These are phyloP conservation scores for Noctua pronuba DNA, from an alignment of 2,888 invertebrate species.

Conservation along the genomic window DNA sequence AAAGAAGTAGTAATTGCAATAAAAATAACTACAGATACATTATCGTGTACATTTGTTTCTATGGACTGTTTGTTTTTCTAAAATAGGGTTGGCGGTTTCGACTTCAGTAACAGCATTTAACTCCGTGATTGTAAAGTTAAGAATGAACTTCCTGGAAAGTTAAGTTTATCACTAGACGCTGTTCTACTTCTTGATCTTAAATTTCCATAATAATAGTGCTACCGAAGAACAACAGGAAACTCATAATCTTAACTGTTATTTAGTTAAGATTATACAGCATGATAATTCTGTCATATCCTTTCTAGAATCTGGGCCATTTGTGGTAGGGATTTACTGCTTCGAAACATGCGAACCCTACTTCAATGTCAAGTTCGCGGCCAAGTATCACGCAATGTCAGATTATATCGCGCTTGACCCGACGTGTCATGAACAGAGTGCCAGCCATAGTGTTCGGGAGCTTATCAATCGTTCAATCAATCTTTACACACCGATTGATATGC, in stretches of 20 bases:
- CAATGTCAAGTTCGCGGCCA: constrained; percentile 66
- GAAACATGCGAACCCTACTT: constrained; percentile 56
- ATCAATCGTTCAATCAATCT: constrained; percentile 74
- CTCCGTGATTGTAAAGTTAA: background rate
- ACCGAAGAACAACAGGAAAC: constrained; percentile 24
- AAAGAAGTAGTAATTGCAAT: constrained; percentile 35
- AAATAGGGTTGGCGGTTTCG: constrained; percentile 9
- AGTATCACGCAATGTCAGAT: constrained; percentile 70
- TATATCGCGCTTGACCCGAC: constrained; percentile 70
- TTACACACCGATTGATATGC: constrained; percentile 69
- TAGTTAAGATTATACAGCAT: constrained; percentile 33
- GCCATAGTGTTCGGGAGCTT: constrained; percentile 70
- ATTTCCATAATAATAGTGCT: constrained; percentile 26
- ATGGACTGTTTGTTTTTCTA: background rate
- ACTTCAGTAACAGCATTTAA: background rate
- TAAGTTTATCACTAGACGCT: background rate
- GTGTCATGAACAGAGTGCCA: constrained; percentile 66
- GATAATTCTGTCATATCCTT: constrained; percentile 48
- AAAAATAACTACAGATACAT: constrained; percentile 42
- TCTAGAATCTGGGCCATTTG: constrained; percentile 54
- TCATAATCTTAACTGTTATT: constrained; percentile 30
- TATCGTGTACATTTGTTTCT: constrained; percentile 15
- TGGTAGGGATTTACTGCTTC: constrained; percentile 52
- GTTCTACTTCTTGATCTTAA: constrained; percentile 7
- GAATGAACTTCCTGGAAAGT: constrained; percentile 27